A percentile compares a stretch with the other conserved stretches of the same genome.
Evolutionary conservation across 2,113 vertebrate species (phyloP).

Genomic region (Sinocyclocheilus anshuiensis): DNA sequence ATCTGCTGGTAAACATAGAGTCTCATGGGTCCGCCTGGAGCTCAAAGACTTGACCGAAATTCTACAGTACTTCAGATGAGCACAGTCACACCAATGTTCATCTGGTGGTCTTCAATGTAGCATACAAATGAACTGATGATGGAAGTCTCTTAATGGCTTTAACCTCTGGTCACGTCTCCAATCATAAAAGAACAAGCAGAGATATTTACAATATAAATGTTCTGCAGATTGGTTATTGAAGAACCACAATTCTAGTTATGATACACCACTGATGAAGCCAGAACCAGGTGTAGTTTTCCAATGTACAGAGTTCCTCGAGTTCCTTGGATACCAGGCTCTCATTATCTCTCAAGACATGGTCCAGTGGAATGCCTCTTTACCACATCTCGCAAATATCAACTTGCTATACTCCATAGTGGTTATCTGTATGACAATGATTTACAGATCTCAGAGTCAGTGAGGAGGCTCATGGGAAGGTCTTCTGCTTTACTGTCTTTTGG

Average conservation of each 20-base stretch:
- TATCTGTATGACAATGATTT: not conserved
- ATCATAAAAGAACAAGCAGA: not conserved
- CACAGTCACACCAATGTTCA: constrained; percentile 27
- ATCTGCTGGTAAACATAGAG: not conserved
- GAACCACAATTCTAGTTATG: constrained; percentile 9
- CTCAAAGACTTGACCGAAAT: not conserved
- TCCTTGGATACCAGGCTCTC: constrained; percentile 35
- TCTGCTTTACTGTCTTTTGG: constrained; percentile 75
- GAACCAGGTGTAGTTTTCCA: not conserved
- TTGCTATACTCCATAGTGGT: constrained; percentile 22
- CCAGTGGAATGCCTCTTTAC: constrained; percentile 9
- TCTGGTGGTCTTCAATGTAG: not conserved
- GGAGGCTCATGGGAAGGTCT: constrained; percentile 45
- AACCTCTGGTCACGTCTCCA: not conserved
- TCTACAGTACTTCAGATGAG: constrained; percentile 34
- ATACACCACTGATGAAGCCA: not conserved
- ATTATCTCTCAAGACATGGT: constrained; percentile 40
- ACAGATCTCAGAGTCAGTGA: constrained; percentile 18
- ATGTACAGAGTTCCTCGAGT: not conserved
- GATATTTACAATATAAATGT: constrained; percentile 12
- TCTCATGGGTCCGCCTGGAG: not conserved
- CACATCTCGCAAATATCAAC: constrained; percentile 27
- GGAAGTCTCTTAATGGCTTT: constrained; percentile 11
- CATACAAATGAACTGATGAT: not conserved
- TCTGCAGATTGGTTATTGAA: not conserved